phyloP scores from a whole-genome alignment of 2,888 invertebrate genomes.

The Diaprepes abbreviatus region DNA sequence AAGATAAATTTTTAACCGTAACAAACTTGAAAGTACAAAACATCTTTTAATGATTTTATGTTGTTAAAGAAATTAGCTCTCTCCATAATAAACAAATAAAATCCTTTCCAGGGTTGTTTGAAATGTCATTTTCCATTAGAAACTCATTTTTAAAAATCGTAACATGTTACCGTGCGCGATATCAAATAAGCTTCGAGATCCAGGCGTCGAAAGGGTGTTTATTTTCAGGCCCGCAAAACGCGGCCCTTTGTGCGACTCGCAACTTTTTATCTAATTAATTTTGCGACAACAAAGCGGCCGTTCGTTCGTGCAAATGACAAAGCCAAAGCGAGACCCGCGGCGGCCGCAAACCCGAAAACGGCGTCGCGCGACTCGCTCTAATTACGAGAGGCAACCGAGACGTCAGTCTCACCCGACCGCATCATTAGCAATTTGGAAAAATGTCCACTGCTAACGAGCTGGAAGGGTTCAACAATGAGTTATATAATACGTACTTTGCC shows the following conservation, averaged over 20 bases:
- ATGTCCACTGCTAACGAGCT: constrained; percentile 34
- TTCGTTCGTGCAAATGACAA: constrained; percentile 36
- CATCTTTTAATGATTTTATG: too few relatives aligned
- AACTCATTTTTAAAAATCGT: neutral
- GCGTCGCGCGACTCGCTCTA: constrained; percentile 40
- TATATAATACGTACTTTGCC: constrained; percentile 9
- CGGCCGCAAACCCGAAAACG: constrained; percentile 31
- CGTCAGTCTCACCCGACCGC: constrained; percentile 45
- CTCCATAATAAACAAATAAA: too few relatives aligned
- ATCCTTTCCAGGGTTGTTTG: too few relatives aligned
- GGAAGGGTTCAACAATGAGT: constrained; percentile 20
- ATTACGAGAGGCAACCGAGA: constrained; percentile 47
- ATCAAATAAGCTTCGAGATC: constrained; percentile 5
- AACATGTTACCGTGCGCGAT: neutral
- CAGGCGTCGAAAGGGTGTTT: constrained; percentile 26
- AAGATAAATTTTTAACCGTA: too few relatives aligned
- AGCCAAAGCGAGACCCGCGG: constrained; percentile 32
- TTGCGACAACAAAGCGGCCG: constrained; percentile 46
- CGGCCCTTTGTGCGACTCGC: constrained; percentile 38
- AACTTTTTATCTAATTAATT: constrained; percentile 49
- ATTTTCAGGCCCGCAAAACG: constrained; percentile 24
- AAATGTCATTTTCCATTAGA: neutral
- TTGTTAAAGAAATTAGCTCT: too few relatives aligned
- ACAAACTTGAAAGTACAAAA: too few relatives aligned
- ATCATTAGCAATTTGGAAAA: constrained; percentile 48